Evolutionary conservation across 2,888 invertebrate genomes (phyloP), one percentile per base, ranked within the genome.

Genomic region (Tenthredo notha): DNA sequence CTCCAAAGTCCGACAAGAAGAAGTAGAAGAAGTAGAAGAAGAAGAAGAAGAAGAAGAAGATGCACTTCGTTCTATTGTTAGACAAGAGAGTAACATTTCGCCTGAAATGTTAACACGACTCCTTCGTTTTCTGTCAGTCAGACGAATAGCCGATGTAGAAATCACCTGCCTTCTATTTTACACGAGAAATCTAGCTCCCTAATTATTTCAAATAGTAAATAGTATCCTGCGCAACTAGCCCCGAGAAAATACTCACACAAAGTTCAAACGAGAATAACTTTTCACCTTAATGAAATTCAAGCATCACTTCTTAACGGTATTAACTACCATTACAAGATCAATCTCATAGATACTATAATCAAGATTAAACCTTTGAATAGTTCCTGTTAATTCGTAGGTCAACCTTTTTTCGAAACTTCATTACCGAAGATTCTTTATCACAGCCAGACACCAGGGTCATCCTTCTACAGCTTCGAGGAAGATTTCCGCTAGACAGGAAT

Each of bases 41-140:
- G 67, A 67, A 67, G 33, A 67, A 25, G 15, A 67, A 33, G 29
- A 33, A 50, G 50, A n/a, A 50, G 61, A 61, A 80, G 80, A 80
- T 80, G 80, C 58, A 61, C 80, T 80, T 40, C 40, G 80, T 25
- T 80, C 80, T 80, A 80, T 80, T 80, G 80, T 80, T 80, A 61
- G 80, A 18, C 25, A 37, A 40, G 80, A n/a, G 70, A n/a, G 43
- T 43, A 58, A 47, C 58, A 58, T 80, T 84, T 61, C 72, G 75
- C 37, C 86, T 88, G 87, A 88, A 88, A 89, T 88, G 88, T 88
- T 89, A 88, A 89, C 87, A 84, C 86, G 88, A 89, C 87, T 85
- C 84, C 50, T 37, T 61, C 40, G 61, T 37, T 80, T 18, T 86
- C 77, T 86, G 87, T 85, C 83, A 84, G 87, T 84, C 70, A 84